Evolutionary conservation across 2,797 vertebrate species (phyloP).

Genomic region (Argyrosomus regius): DNA sequence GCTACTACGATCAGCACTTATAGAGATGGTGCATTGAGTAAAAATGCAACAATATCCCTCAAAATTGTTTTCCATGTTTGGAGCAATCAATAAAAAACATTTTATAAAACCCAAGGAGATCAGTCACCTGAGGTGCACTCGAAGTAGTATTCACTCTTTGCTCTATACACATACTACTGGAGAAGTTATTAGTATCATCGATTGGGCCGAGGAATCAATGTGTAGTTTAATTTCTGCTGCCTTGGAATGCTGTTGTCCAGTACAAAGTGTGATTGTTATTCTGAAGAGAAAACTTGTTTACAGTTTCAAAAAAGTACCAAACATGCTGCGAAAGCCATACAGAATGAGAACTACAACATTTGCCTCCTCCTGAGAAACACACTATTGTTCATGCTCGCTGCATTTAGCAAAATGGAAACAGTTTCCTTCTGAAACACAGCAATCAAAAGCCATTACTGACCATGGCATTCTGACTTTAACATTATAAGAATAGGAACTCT

Average conservation of each 20-base stretch:
- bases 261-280: constrained; percentile 32
- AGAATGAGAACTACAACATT: constrained; percentile 1
- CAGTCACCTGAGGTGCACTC: not conserved
- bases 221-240: constrained; percentile 14
- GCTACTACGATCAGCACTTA: not conserved
- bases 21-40: not conserved
- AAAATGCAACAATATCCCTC: not conserved
- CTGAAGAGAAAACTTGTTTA: not conserved
- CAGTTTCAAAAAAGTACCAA: not conserved
- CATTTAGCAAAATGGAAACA: constrained; percentile 32
- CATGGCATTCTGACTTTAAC: not conserved
- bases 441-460: constrained; percentile 23
- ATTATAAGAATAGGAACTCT: not conserved
- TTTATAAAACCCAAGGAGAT: not conserved
- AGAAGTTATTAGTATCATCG: not conserved
- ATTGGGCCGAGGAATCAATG: not conserved
- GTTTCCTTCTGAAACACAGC: constrained; percentile 18
- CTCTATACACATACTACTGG: not conserved
- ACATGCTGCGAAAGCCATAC: constrained; percentile 30
- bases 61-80: not conserved
- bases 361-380: constrained; percentile 1
- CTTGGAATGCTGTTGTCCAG: not conserved
- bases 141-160: not conserved
- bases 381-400: constrained; percentile 6
- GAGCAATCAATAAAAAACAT: constrained; percentile 4